A percentile compares a stretch with the other conserved stretches of the same genome.
These are phyloP conservation scores for Congeria kusceri DNA, from an alignment of 2,888 invertebrate genomes.

Conservation along the genomic window DNA sequence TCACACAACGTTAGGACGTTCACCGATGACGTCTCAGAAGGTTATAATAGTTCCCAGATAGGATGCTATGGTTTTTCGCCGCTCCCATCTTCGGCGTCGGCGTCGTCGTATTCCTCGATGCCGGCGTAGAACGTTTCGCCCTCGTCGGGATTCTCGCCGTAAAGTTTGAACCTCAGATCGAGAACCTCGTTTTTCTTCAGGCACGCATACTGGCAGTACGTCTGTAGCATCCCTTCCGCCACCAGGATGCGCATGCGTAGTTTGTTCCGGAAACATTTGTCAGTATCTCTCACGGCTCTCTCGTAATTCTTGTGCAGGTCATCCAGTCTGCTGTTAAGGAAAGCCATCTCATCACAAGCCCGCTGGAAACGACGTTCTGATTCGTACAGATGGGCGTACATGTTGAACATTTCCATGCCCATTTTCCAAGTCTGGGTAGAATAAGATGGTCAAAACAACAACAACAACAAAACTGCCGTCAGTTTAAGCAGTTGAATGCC, in stretches of 20 bases:
- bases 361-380: conserved; percentile 41
- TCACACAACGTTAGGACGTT: no score
- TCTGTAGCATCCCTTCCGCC: conserved; percentile 62
- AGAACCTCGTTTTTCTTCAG: conserved; percentile 64
- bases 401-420: conserved; percentile 64
- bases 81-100: conserved; percentile 3
- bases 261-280: conserved; percentile 59
- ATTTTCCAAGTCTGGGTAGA: no score
- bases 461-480: no score
- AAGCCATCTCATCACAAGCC: conserved; percentile 59
- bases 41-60: no score
- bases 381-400: conserved; percentile 63
- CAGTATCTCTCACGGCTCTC: conserved; percentile 20
- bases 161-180: conserved; percentile 58
- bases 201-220: conserved; percentile 62
- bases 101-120: conserved; percentile 21
- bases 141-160: conserved; percentile 45
- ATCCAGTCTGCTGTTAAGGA: conserved; percentile 50
- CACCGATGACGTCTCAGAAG: no score
- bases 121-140: conserved; percentile 19
- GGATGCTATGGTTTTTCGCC: neutral
- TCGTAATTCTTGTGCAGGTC: conserved; percentile 55
- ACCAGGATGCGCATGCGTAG: conserved; percentile 64
- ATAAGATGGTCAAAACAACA: no score
- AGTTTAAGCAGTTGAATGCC: no score